Base-by-base conservation (phyloP, 2,113 vertebrate species). In the Parus major region DNA sequence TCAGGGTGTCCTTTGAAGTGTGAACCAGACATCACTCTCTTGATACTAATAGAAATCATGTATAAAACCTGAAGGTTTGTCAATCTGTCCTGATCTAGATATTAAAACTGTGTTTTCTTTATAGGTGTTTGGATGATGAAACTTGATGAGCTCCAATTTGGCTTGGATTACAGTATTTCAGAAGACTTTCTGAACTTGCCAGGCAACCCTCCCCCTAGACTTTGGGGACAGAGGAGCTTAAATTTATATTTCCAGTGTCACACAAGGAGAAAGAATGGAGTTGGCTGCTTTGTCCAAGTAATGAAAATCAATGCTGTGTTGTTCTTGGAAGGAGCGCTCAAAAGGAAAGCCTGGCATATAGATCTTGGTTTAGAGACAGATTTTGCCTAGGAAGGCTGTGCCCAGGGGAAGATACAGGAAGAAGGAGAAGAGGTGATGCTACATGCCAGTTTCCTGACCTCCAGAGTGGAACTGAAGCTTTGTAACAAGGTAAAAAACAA, bases 111-210 rank as follows among this genome's bases (percentile, higher is more conserved):
- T 83, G 3, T 53, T 90, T 93, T 78, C 68, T 75, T 90, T 68
- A n/a, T 49, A 96, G 95, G 52, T 42, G 49, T 79, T 68, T n/a
- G 63, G 25, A 66, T 66, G 44, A 59, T 33, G 49, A 68, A 84
- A 24, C n/a, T 49, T 35, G 76, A 79, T 2, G 6, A 85, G 10
- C 68, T 75, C 47, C 9, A 1, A 9, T 86, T 94, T 46, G 47
- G 3, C 47, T 93, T 88, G 92, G 92, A 93, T 96, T 94, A 90
- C 64, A 80, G 0, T 66, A 69, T 60, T 90, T 92, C n/a, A 59
- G 18, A 80, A 84, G 69, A 64, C 35, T 41, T 88, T 21, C 56
- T 78, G 60, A 70, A 64, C 35, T 78, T 29, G 18, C 29, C 50
- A 46, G 23, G 35, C 66, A 65, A 12, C 31, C 13, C 15, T 77